Evolutionary conservation across 2,797 vertebrate species (phyloP), one percentile per base, ranked within the genome.

Genomic region (Geotrypetes seraphini): DNA sequence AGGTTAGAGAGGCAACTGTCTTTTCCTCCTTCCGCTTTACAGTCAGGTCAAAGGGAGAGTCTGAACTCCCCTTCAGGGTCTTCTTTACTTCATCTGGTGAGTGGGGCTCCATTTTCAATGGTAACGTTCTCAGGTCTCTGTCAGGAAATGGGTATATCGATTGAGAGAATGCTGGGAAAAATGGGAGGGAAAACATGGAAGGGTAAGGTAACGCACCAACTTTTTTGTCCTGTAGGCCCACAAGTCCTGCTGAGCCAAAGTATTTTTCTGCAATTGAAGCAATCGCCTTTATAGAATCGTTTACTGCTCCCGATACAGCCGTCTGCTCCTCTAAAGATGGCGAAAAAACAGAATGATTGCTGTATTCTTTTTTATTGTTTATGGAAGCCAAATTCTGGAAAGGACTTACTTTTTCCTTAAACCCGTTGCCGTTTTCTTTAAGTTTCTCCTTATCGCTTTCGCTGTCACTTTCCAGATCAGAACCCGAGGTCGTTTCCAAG

Each of bases 261-360:
- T 99, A 99, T 80, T 97, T 99, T 77, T 99, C 96, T 57, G 96
- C 95, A 78, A 99, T 99, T 66, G 96, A 99, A 64, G 96, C 96
- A 70, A 99, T 98, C 74, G 96, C 96, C 74, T 98, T 98, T 79
- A 99, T 99, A 74, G 96, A 99, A 90, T 99, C 96, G 83, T 96
- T 98, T 65, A 98, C 95, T 45, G 96, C 92, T 67, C 95, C 96
- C 48, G 95, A 93, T 66, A 97, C 92, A 36, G 91, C 92, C 53
- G 89, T 93, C 61, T 91, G 89, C 75, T 98, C 93, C 49, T 98
- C 96, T 76, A 94, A 83, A 64, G 88, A 83, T 59, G 92, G 86
- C 48, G 87, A 87, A 53, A 90, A 86, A 60, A 90, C 81, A 50
- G 87, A 83, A 64, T 91, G 85, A 69, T 86, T 85, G 50, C 79